phyloP scores from a whole-genome alignment of 2,113 vertebrate genomes.

The Ardeotis arabs region DNA sequence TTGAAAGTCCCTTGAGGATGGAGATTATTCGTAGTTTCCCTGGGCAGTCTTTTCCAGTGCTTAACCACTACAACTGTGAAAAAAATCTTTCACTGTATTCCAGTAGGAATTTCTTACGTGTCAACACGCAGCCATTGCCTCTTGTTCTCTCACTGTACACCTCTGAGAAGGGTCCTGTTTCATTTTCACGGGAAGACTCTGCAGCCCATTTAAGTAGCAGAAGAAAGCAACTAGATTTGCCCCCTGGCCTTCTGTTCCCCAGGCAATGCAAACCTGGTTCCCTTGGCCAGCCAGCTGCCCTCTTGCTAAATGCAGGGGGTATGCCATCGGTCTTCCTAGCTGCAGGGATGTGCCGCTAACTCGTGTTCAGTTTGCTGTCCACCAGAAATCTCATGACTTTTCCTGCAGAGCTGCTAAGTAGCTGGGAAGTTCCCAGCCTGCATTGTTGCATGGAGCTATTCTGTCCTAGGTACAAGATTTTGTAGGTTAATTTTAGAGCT shows the following conservation, averaged over 20 bases:
- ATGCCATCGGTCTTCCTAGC: background rate
- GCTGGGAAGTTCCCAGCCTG: background rate
- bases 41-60: background rate
- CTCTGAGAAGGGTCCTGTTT: background rate
- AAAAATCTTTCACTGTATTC: background rate
- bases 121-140: fast-evolving
- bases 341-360: background rate
- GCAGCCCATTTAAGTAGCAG: background rate
- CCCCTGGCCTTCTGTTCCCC: background rate
- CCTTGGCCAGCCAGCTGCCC: background rate
- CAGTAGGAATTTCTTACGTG: background rate
- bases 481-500: background rate
- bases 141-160: background rate
- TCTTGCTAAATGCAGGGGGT: background rate
- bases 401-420: background rate
- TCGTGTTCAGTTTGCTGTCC: fast-evolving
- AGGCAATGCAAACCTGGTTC: fast-evolving
- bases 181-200: background rate
- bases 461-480: background rate
- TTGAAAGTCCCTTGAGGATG: background rate
- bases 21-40: background rate
- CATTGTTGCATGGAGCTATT: background rate
- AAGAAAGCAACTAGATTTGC: background rate
- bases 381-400: background rate
- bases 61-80: background rate